phyloP scores from a whole-genome alignment of 2,113 vertebrate genomes.

The Solea senegalensis region DNA sequence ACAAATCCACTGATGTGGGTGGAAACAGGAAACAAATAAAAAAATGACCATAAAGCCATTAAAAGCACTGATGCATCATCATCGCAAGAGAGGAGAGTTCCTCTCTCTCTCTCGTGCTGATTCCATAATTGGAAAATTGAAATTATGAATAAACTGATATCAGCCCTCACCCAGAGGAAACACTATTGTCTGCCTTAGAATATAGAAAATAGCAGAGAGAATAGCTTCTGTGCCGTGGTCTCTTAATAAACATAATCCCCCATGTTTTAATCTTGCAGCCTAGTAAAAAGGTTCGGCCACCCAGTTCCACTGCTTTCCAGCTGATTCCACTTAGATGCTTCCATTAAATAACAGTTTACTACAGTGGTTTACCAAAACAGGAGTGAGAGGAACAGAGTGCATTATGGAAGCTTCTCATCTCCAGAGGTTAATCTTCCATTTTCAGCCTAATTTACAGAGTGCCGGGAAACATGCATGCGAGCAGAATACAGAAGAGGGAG shows the following conservation, averaged over 20 bases:
- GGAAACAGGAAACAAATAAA: neutral
- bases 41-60: neutral
- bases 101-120: too few species aligned
- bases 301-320: slow-evolving; percentile 54
- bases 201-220: slow-evolving; percentile 16
- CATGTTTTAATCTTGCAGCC: slow-evolving; percentile 46
- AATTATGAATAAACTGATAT: too few species aligned
- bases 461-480: slow-evolving; percentile 54
- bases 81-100: neutral
- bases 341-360: slow-evolving; percentile 63
- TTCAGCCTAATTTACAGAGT: slow-evolving; percentile 72
- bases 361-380: slow-evolving; percentile 48
- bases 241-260: slow-evolving; percentile 67
- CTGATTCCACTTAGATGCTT: slow-evolving; percentile 70
- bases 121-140: too few species aligned
- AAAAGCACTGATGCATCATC: neutral
- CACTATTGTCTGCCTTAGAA: neutral
- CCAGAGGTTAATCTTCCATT: slow-evolving; percentile 72
- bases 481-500: slow-evolving; percentile 41
- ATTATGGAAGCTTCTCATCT: slow-evolving; percentile 62
- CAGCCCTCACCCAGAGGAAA: neutral
- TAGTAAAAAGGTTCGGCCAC: slow-evolving; percentile 52
- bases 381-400: slow-evolving; percentile 29
- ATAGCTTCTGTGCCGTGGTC: slow-evolving; percentile 25
- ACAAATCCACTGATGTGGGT: slow-evolving; percentile 24